These are phyloP conservation scores for Seira sanloemensis DNA, from an alignment of 2,888 invertebrate species.

Conservation along the genomic window DNA sequence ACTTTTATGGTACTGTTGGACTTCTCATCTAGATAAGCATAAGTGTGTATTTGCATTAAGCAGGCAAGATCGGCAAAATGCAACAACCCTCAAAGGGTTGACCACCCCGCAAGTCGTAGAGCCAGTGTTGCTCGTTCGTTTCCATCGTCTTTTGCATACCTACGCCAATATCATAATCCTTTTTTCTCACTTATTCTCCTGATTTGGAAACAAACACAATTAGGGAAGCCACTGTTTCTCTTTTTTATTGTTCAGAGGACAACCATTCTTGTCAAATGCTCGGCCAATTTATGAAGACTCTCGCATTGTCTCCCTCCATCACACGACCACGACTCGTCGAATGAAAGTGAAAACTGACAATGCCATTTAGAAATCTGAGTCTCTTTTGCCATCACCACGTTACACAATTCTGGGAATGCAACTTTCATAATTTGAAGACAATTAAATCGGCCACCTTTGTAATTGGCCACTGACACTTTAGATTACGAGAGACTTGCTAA, in stretches of 20 bases:
- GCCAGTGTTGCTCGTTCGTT: neutral
- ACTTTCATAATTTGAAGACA: too few relatives aligned
- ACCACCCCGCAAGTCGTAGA: slow-evolving; percentile 52
- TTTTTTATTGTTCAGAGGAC: neutral
- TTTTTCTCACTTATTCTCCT: neutral
- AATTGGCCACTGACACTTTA: too few relatives aligned
- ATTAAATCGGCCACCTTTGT: too few relatives aligned
- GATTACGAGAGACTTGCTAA: too few relatives aligned
- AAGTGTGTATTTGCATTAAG: slow-evolving; percentile 6
- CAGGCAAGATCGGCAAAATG: slow-evolving; percentile 33
- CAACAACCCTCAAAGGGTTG: slow-evolving; percentile 57
- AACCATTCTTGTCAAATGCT: neutral
- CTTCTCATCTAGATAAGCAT: slow-evolving; percentile 27
- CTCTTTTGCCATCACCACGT: too few relatives aligned
- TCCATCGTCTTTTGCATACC: neutral
- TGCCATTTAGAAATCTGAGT: too few relatives aligned
- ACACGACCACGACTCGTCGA: too few relatives aligned
- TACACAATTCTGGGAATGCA: too few relatives aligned
- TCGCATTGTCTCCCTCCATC: neutral
- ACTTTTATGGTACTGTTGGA: slow-evolving; percentile 40
- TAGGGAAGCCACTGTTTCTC: neutral
- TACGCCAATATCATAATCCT: neutral
- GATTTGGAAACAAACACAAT: neutral
- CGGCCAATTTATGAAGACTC: neutral
- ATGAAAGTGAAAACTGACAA: slow-evolving; percentile 5